These are phyloP conservation scores for Zygaena filipendulae DNA, from an alignment of 2,888 invertebrate genomes.

Conservation along the genomic window DNA sequence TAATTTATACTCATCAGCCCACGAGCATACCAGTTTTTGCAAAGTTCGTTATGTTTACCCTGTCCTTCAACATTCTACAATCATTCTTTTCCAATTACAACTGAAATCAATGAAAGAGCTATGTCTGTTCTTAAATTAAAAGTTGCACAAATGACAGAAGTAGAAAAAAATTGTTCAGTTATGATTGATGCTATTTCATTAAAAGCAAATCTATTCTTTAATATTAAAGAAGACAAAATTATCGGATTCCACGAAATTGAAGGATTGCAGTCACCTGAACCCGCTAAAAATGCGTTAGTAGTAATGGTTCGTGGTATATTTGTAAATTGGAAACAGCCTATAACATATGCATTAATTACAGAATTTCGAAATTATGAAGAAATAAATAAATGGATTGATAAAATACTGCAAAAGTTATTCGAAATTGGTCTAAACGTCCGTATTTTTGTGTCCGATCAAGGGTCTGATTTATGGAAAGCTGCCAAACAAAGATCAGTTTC, in stretches of 20 bases:
- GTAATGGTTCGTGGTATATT: slow-evolving; percentile 20
- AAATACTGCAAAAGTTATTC: slow-evolving; percentile 17
- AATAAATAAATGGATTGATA: slow-evolving; percentile 19
- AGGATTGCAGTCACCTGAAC: slow-evolving; percentile 14
- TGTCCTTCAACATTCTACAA: slow-evolving; percentile 11
- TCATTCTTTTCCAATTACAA: slow-evolving; percentile 11
- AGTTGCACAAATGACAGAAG: slow-evolving; percentile 17
- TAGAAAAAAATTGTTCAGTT: slow-evolving; percentile 19
- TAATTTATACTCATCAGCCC: slow-evolving; percentile 19
- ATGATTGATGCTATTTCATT: slow-evolving; percentile 15
- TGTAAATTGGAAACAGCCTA: slow-evolving; percentile 18
- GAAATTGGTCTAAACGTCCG: slow-evolving; percentile 19
- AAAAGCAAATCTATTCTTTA: slow-evolving; percentile 19
- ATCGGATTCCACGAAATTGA: slow-evolving; percentile 22
- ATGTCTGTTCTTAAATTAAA: slow-evolving; percentile 18
- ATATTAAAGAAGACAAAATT: slow-evolving; percentile 18
- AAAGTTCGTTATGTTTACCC: slow-evolving; percentile 15
- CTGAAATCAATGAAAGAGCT: slow-evolving; percentile 14
- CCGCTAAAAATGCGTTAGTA: slow-evolving; percentile 19
- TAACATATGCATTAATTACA: slow-evolving; percentile 18
- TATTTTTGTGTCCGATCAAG: slow-evolving; percentile 17
- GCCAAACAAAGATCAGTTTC: slow-evolving; percentile 17
- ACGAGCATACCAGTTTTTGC: slow-evolving; percentile 17
- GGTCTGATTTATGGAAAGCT: slow-evolving; percentile 15
- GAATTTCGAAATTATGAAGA: slow-evolving; percentile 12